Percentiles rank a stretch among this genome's conserved stretches.
phyloP scores from a whole-genome alignment of 2,113 vertebrate genomes.

The Hippocampus mohnikei region DNA sequence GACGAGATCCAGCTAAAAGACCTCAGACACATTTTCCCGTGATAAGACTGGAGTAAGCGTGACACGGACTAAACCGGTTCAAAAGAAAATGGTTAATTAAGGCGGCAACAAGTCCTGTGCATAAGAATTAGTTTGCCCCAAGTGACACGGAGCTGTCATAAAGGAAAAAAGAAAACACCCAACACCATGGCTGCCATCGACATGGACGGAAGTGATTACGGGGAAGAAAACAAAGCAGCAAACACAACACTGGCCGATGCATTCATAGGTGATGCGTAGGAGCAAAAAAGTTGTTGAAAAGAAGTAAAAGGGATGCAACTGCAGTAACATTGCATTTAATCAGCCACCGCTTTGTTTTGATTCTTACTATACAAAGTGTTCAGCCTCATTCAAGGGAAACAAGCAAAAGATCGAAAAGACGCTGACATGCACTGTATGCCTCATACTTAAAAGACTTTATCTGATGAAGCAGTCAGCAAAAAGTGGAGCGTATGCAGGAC shows the following conservation, averaged over 20 bases:
- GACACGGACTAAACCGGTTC: neutral
- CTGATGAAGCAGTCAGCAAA: conserved; percentile 60
- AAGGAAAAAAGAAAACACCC: neutral
- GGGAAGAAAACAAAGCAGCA: conserved; percentile 4
- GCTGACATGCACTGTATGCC: conserved; percentile 28
- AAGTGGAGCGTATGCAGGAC: conserved; percentile 13
- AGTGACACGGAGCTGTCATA: neutral
- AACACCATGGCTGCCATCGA: neutral
- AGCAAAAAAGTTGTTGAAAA: conserved; percentile 37
- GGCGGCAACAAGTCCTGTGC: neutral
- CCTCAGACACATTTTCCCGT: neutral
- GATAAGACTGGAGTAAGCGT: neutral
- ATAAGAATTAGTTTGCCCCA: neutral
- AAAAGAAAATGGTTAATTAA: neutral
- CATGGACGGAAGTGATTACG: neutral
- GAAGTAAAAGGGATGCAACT: conserved; percentile 47
- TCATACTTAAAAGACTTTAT: conserved; percentile 35
- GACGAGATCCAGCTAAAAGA: conserved; percentile 14
- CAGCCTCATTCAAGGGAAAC: conserved; percentile 39
- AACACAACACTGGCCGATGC: neutral
- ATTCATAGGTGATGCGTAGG: conserved; percentile 31
- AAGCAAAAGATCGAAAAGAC: conserved; percentile 27
- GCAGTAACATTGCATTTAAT: conserved; percentile 30
- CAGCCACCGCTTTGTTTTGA: conserved; percentile 18
- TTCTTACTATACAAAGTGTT: conserved; percentile 31